A percentile compares a stretch with the other conserved stretches of the same genome.
Conservation (phyloP, 1,140 invertebrate genomes). For the Meloidogyne floridensis region DNA sequence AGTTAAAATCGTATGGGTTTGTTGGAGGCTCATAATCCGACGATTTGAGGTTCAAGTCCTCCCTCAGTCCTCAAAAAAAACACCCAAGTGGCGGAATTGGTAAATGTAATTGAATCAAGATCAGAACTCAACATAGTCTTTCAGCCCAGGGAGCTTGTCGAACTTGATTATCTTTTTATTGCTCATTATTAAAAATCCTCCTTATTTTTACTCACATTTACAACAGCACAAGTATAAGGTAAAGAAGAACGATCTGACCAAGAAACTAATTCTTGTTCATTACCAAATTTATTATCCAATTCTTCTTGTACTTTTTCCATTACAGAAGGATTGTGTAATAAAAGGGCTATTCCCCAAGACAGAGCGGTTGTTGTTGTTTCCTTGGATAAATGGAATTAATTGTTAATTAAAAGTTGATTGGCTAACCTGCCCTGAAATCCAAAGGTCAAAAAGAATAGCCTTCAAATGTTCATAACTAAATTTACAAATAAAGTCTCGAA, state of each 20-base stretch:
- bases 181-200: too few relatives aligned
- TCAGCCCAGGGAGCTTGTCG: too few relatives aligned
- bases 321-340: slow-evolving; percentile 41
- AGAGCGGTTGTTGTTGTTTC: slow-evolving; percentile 42
- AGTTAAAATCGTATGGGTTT: too few relatives aligned
- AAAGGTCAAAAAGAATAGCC: slow-evolving; percentile 38
- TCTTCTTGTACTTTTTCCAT: slow-evolving; percentile 37
- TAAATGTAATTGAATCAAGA: too few relatives aligned
- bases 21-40: too few relatives aligned
- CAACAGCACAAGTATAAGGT: slow-evolving; percentile 37
- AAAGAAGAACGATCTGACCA: slow-evolving; percentile 29
- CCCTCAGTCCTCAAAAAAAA: too few relatives aligned
- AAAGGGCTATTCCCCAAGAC: slow-evolving; percentile 38
- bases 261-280: slow-evolving; percentile 10
- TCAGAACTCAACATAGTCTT: too few relatives aligned
- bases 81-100: too few relatives aligned
- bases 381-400: background rate
- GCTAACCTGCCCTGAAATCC: slow-evolving; percentile 38
- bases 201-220: slow-evolving; percentile 28
- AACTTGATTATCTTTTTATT: too few relatives aligned
- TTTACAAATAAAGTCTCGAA: background rate
- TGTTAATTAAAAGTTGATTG: background rate
- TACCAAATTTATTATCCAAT: slow-evolving; percentile 31
- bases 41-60: too few relatives aligned
- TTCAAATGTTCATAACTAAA: slow-evolving; percentile 31